A percentile compares a stretch with the other conserved stretches of the same genome.
These are phyloP conservation scores for Amblyornis subalaris DNA, from an alignment of 2,113 vertebrate genomes.

Conservation along the genomic window DNA sequence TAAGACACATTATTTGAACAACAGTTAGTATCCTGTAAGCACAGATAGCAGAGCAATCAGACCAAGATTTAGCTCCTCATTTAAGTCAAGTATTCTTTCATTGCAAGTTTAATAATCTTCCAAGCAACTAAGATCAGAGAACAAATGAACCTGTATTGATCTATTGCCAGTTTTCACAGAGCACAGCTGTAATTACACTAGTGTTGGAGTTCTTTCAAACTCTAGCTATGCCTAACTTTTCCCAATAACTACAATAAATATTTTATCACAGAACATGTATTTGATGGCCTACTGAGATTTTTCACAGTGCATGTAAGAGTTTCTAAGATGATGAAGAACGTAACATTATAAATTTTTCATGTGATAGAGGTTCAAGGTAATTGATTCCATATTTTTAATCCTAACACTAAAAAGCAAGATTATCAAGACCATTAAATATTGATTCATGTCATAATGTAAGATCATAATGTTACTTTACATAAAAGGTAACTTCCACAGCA, in stretches of 20 bases:
- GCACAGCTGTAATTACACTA: constrained; percentile 86
- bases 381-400: constrained; percentile 84
- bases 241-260: constrained; percentile 94
- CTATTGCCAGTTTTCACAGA: constrained; percentile 69
- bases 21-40: neutral
- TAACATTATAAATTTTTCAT: constrained; percentile 90
- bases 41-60: constrained; percentile 48
- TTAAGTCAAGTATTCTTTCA: constrained; percentile 77
- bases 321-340: constrained; percentile 87
- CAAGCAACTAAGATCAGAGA: constrained; percentile 76
- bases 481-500: constrained; percentile 60
- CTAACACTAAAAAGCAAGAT: constrained; percentile 81
- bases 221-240: constrained; percentile 81
- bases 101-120: constrained; percentile 70
- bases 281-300: constrained; percentile 91
- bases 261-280: constrained; percentile 97
- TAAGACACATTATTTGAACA: constrained; percentile 47
- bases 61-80: constrained; percentile 70
- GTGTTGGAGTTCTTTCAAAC: constrained; percentile 89
- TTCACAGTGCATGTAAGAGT: constrained; percentile 84
- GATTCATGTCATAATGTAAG: constrained; percentile 77
- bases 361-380: constrained; percentile 78
- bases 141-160: constrained; percentile 79
- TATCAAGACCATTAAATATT: constrained; percentile 83
- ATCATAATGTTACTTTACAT: constrained; percentile 71